These are phyloP conservation scores for Mungos mungo DNA, from an alignment of 2,113 vertebrate species.

Conservation along the genomic window DNA sequence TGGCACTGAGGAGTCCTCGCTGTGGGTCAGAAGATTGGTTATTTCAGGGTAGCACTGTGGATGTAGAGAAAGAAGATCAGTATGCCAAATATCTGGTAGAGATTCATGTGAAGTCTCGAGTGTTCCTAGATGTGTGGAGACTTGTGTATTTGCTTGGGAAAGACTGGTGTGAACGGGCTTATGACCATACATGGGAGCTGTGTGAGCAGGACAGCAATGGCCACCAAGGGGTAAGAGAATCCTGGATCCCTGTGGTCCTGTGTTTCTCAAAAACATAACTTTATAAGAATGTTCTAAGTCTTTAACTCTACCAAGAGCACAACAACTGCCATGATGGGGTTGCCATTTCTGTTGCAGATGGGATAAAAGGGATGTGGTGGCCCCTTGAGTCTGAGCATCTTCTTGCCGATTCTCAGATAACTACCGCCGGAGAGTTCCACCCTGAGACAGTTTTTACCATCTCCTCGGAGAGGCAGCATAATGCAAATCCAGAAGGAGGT, in stretches of 20 bases:
- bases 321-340: not conserved
- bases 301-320: not conserved
- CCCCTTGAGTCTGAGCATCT: not conserved
- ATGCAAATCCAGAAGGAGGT: not conserved
- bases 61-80: not conserved
- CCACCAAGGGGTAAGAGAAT: accelerated
- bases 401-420: not conserved
- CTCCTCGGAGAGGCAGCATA: not conserved
- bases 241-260: not conserved
- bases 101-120: not conserved
- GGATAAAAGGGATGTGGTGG: not conserved
- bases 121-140: not conserved
- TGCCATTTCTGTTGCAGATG: not conserved
- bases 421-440: not conserved
- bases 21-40: not conserved
- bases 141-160: not conserved
- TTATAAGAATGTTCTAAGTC: not conserved
- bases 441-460: not conserved
- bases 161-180: not conserved
- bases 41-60: not conserved
- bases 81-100: not conserved
- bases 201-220: not conserved
- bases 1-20: not conserved
- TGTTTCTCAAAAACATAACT: not conserved
- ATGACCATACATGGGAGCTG: accelerated